Evolutionary conservation across 2,797 vertebrate genomes (phyloP).

Genomic region (Chromobotia macracanthus): DNA sequence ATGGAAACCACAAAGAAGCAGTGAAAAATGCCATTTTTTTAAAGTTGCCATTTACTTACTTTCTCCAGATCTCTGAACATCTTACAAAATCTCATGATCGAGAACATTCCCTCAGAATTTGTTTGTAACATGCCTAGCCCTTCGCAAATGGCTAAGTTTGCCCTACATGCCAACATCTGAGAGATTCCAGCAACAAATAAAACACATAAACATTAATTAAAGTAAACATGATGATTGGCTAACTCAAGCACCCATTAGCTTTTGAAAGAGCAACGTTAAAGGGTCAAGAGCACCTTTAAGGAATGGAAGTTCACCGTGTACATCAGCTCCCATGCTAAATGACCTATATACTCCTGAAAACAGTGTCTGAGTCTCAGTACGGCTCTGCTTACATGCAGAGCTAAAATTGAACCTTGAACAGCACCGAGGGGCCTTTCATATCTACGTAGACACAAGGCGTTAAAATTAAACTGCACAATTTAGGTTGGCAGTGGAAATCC

Average conservation of each 20-base stretch:
- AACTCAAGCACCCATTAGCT: neutral
- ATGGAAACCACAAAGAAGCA: slow-evolving; percentile 52
- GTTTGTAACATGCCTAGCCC: too few relatives aligned
- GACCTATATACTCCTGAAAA: slow-evolving; percentile 60
- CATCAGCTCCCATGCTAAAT: slow-evolving; percentile 50
- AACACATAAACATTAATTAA: neutral
- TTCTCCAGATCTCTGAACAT: neutral
- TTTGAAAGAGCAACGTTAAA: neutral
- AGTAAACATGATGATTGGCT: neutral
- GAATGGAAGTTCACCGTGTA: slow-evolving; percentile 38
- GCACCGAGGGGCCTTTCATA: slow-evolving; percentile 43
- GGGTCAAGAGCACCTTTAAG: slow-evolving; percentile 38
- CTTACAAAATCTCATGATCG: neutral
- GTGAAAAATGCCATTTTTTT: slow-evolving; percentile 30
- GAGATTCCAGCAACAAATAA: neutral
- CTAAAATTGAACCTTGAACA: slow-evolving; percentile 57
- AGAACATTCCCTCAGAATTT: neutral
- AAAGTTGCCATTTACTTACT: neutral
- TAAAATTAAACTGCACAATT: slow-evolving; percentile 53
- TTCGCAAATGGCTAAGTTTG: neutral
- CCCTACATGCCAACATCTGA: neutral
- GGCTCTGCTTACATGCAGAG: slow-evolving; percentile 42
- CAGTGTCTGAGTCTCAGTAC: slow-evolving; percentile 43
- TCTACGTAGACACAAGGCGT: slow-evolving; percentile 46
- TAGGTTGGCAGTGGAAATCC: slow-evolving; percentile 45